Conservation (phyloP, 2,113 vertebrate genomes). For the Nothocercus julius region DNA sequence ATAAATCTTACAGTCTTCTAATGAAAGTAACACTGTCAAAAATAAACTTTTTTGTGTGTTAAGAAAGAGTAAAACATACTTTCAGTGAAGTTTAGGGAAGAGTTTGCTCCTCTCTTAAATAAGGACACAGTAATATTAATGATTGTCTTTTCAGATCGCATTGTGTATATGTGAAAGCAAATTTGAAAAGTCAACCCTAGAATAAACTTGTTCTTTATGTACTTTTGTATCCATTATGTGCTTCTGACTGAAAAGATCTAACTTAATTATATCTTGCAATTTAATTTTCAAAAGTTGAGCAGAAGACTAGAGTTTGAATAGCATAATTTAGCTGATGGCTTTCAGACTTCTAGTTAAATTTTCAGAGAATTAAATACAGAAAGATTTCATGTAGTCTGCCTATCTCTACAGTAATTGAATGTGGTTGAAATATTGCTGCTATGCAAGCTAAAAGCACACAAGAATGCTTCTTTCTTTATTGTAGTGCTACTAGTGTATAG, state of each 20-base stretch:
- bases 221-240: slow-evolving; percentile 28
- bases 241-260: slow-evolving; percentile 30
- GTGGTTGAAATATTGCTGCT: slow-evolving; percentile 24
- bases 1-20: not conserved
- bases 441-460: slow-evolving; percentile 11
- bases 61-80: not conserved
- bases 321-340: slow-evolving; percentile 17
- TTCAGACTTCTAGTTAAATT: slow-evolving; percentile 34
- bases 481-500: not conserved
- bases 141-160: not conserved
- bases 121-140: not conserved
- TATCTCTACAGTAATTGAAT: slow-evolving; percentile 25
- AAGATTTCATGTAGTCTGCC: slow-evolving; percentile 27
- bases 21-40: not conserved
- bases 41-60: not conserved
- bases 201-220: slow-evolving; percentile 18
- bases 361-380: slow-evolving; percentile 35
- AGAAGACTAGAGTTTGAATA: slow-evolving; percentile 28
- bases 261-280: slow-evolving; percentile 47
- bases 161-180: not conserved
- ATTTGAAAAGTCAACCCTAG: not conserved
- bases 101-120: not conserved
- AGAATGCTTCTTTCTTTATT: not conserved
- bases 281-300: slow-evolving; percentile 44
- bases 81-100: not conserved